Percentiles rank a stretch among this genome's conserved stretches.
phyloP scores from a whole-genome alignment of 2,113 vertebrate species.

The Alces alces region DNA sequence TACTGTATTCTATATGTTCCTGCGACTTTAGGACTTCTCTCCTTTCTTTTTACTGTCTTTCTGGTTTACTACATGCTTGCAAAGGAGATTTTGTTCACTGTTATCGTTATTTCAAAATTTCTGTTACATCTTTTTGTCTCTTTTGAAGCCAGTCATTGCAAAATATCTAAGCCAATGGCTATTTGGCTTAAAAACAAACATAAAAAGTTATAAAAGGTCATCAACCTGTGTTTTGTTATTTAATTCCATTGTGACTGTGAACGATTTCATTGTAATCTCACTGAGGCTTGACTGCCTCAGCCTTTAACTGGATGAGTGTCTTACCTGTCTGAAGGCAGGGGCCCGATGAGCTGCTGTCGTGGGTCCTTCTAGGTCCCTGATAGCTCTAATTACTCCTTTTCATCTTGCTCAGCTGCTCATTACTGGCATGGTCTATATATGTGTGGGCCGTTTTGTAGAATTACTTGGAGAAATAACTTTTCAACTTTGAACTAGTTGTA shows the following conservation, averaged over 20 bases:
- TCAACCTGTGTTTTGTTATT: neutral
- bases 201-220: neutral
- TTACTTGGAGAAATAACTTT: neutral
- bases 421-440: neutral
- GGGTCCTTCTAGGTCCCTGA: neutral
- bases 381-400: neutral
- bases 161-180: neutral
- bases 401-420: neutral
- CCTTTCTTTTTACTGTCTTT: neutral
- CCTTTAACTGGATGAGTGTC: neutral
- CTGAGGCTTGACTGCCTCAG: neutral
- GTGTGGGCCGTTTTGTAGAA: neutral
- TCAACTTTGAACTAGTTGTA: neutral
- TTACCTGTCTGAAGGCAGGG: neutral
- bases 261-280: neutral
- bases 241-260: neutral
- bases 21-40: neutral
- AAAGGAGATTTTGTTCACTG: conserved; percentile 5
- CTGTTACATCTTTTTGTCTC: neutral
- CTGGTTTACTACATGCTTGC: neutral
- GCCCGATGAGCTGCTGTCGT: neutral
- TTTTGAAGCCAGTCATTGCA: neutral
- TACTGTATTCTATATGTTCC: neutral
- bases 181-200: conserved; percentile 12
- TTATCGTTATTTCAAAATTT: conserved; percentile 5